phyloP scores from a whole-genome alignment of 2,113 vertebrate species.

The Hylia prasina region DNA sequence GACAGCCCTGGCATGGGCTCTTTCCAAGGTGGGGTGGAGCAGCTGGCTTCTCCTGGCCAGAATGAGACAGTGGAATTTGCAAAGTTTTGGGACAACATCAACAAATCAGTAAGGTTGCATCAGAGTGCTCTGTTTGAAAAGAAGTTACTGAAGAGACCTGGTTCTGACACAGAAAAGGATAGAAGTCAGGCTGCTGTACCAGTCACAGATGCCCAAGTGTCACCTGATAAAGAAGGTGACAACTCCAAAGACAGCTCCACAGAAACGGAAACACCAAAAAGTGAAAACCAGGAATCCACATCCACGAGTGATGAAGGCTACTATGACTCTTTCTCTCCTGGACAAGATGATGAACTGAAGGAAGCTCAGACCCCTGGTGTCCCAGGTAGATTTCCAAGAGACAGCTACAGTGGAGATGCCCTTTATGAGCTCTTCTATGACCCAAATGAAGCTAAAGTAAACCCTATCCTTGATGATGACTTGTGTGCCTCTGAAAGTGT shows the following conservation, averaged over 20 bases:
- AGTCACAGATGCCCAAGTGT: slow-evolving; percentile 10
- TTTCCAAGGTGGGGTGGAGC: slow-evolving; percentile 76
- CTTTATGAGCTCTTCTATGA: slow-evolving; percentile 86
- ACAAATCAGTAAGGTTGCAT: slow-evolving; percentile 70
- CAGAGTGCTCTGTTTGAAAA: slow-evolving; percentile 62
- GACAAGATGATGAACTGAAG: slow-evolving; percentile 76
- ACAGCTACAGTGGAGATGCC: slow-evolving; percentile 85
- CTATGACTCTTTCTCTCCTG: slow-evolving; percentile 81
- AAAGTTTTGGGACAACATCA: slow-evolving; percentile 79
- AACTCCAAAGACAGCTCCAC: slow-evolving; percentile 69
- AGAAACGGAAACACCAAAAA: slow-evolving; percentile 78
- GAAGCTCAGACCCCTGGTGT: slow-evolving; percentile 57
- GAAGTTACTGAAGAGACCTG: background rate
- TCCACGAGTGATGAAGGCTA: slow-evolving; percentile 88
- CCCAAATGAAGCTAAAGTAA: slow-evolving; percentile 68
- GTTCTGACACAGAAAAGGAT: background rate
- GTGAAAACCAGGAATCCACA: slow-evolving; percentile 79
- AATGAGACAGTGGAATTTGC: slow-evolving; percentile 72
- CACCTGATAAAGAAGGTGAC: slow-evolving; percentile 46
- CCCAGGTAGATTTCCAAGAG: slow-evolving; percentile 72
- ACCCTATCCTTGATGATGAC: slow-evolving; percentile 72
- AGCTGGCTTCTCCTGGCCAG: slow-evolving; percentile 76
- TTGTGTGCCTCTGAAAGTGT: slow-evolving; percentile 72
- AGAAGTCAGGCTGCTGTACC: background rate
- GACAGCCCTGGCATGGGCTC: slow-evolving; percentile 57